Evolutionary conservation across 1,140 invertebrate species (phyloP), one percentile per base, ranked within the genome.

Genomic region (Pogonognathellus flavescens): DNA sequence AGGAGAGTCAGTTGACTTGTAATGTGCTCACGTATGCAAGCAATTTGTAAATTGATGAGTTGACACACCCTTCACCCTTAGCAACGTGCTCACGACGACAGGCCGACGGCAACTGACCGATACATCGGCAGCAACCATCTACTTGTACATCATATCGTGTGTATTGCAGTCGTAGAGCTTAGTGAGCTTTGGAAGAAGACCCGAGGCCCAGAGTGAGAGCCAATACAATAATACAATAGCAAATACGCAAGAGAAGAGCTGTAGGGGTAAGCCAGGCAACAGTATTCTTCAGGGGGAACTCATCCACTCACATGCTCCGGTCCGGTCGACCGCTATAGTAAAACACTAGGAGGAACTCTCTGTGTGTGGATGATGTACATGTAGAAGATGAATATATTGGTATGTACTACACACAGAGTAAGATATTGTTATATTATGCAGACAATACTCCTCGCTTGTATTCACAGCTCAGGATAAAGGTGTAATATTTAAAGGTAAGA

Each of bases 41-140:
- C 25, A 57, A 81, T 81, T 81, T 81, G 80, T 81, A 81, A 81
- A 81, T 81, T 53, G 80, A 81, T 55, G 50, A 81, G 80, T 81
- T 81, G 81, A 82, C 81, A 82, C 81, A 62, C 81, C 57, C 81
- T 59, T 59, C 81, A 62, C 81, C 57, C 81, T 59, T 59, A 50
- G 57, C 57, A 82, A 57, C 81, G 81, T 62, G 81, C 53, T 82
- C 59, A 22, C 60, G 81, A 62, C 55, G 80, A 81, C 80, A 81
- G 55, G 81, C 81, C 81, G 59, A 62, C 55, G 59, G 81, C 81
- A 62, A 82, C 81, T 82, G 81, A 82, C 55, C 53, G 59, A 62
- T 82, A 25, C 20, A 82, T 60, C 59, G 31, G 57, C 81, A 82
- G 57, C 31, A 62, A 50, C 57, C 81, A 82, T 82, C 55, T 82